phyloP scores from a whole-genome alignment of 2,888 invertebrate genomes.

The Vannuccia rotundouncinata region DNA sequence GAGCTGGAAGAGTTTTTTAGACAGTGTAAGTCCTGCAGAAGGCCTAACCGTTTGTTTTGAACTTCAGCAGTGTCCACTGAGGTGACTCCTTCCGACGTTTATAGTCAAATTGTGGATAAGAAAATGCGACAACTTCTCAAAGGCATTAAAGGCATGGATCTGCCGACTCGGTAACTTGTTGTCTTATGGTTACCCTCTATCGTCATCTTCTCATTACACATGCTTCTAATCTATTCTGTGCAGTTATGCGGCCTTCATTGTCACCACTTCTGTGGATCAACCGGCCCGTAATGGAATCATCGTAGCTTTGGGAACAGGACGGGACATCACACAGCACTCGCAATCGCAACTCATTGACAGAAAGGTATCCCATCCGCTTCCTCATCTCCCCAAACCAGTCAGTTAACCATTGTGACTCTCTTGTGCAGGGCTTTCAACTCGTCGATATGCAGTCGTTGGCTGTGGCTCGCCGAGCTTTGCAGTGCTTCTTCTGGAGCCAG shows the following conservation, averaged over 20 bases:
- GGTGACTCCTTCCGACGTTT: no score
- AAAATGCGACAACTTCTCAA: no score
- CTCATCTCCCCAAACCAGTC: background rate
- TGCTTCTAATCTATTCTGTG: background rate
- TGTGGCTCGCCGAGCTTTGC: conserved; percentile 2
- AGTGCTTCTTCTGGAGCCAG: conserved; percentile 30
- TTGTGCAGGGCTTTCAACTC: background rate
- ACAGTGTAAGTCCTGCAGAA: no score
- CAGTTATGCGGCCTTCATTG: conserved; percentile 31
- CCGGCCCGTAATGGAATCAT: conserved; percentile 18
- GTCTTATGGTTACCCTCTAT: no score
- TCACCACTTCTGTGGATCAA: conserved; percentile 21
- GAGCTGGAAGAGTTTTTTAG: background rate
- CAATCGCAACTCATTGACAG: background rate
- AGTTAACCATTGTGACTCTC: background rate
- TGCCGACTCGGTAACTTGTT: no score
- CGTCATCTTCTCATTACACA: background rate
- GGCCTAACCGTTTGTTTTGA: no score
- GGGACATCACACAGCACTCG: background rate
- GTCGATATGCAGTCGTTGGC: conserved; percentile 1
- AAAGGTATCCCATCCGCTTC: no score
- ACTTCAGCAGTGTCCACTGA: no score
- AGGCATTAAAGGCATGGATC: no score
- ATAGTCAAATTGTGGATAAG: no score
- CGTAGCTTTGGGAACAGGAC: conserved; percentile 11